Base-by-base conservation (phyloP, 2,113 vertebrate species). In the Syngnathus typhle region DNA sequence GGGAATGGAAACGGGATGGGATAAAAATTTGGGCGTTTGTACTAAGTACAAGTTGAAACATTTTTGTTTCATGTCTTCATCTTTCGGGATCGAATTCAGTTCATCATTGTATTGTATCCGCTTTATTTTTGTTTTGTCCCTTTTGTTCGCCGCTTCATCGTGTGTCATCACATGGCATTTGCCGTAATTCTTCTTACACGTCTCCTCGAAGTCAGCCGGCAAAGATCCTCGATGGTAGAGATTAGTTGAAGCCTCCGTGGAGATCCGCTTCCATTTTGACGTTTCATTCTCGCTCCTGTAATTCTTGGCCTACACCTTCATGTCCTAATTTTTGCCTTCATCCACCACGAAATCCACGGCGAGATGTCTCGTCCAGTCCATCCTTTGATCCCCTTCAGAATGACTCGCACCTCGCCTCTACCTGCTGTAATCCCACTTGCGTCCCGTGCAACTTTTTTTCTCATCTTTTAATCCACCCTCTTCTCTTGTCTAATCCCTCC, bases 301-400 rank as follows among this genome's bases (percentile, higher is more conserved):
- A 43, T 11, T 43, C 41, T 8, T 43, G 7, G 41, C 41, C 41
- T 43, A 10, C 41, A 2, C 41, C 15, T 44, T 62, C 36, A 16
- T 44, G 60, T 23, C 41, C 15, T 44, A 62, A 62, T 44, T 41
- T 62, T 23, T 8, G 39, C 41, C 21, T 23, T 62, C 8, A 46
- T 61, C 59, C 39, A 7, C 39, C 54, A 41, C 66, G 81, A 86
- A 79, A 84, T 78, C 78, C 79, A 51, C 21, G 3, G 19, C 58
- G 19, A 55, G 55, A 49, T 41, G 0, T 67, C 55, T 18, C 68
- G 55, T 65, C 71, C 63, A 71, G 76, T 72, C 70, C 60, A n/a
- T 80, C 68, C 68, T 82, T 70, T 86, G 71, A 87, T 86, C 80
- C 79, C 61, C 6, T 64, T 44, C 49, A 70, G 78, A 82, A 84